These are phyloP conservation scores for Parazoanthus darwini DNA, from an alignment of 92 coral and sea anemone species.

Conservation along the genomic window DNA sequence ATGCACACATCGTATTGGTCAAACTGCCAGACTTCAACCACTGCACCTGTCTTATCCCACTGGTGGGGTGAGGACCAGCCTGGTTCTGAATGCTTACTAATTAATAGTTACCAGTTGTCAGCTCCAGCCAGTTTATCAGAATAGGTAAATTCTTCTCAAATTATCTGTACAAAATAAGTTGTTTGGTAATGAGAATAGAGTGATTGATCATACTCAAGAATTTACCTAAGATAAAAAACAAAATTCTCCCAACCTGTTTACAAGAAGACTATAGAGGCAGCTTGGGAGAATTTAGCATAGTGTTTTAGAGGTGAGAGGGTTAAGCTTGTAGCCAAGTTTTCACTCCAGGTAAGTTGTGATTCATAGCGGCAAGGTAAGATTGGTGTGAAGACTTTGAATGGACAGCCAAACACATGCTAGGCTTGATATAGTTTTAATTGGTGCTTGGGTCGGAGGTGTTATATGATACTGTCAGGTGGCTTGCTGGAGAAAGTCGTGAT, in stretches of 20 bases:
- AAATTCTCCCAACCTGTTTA: too few relatives aligned
- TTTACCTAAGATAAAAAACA: too few relatives aligned
- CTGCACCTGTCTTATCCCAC: constrained; percentile 55
- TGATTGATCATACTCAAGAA: too few relatives aligned
- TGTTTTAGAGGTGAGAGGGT: constrained; percentile 41
- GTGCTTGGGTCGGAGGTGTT: constrained; percentile 51
- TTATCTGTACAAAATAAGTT: too few relatives aligned
- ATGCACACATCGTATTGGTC: too few relatives aligned
- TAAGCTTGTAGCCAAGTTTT: background rate
- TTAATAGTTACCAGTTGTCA: constrained; percentile 43
- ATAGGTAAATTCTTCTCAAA: too few relatives aligned
- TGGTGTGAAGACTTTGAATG: constrained; percentile 39
- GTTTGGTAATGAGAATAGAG: too few relatives aligned
- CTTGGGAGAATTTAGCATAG: too few relatives aligned
- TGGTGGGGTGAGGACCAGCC: constrained; percentile 57
- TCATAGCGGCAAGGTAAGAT: constrained; percentile 37
- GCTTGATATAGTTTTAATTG: constrained; percentile 52
- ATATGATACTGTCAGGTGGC: too few relatives aligned
- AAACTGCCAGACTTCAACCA: constrained; percentile 49
- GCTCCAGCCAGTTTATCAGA: too few relatives aligned
- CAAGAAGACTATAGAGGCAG: too few relatives aligned
- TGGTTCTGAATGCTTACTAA: constrained; percentile 54
- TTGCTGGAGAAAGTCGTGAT: too few relatives aligned
- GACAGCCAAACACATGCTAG: background rate
- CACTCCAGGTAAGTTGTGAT: constrained; percentile 37